These are phyloP conservation scores for Penaeus japonicus DNA, from an alignment of 1,140 invertebrate species.

Conservation along the genomic window DNA sequence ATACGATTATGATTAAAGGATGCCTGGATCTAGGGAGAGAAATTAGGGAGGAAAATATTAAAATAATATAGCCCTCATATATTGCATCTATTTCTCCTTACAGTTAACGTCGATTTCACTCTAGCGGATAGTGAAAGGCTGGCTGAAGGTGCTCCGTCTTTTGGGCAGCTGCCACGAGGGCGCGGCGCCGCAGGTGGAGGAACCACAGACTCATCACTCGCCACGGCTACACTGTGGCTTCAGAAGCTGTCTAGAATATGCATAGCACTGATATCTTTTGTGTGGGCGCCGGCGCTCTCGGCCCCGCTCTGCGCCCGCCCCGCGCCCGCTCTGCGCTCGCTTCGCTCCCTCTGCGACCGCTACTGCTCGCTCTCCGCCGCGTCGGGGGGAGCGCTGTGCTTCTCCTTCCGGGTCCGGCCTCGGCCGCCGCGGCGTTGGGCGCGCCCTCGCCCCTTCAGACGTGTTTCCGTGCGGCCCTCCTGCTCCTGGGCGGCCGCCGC, in stretches of 20 bases:
- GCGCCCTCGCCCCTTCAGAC: conserved; percentile 29
- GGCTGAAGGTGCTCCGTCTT: too few relatives aligned
- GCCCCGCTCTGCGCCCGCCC: not conserved
- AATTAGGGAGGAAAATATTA: too few relatives aligned
- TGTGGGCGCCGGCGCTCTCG: not conserved
- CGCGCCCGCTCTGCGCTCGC: not conserved
- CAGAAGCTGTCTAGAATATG: conserved; percentile 40
- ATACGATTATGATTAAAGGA: too few relatives aligned
- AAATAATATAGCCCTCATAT: too few relatives aligned
- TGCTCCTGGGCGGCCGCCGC: conserved; percentile 14
- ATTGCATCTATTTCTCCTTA: too few relatives aligned
- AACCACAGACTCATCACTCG: too few relatives aligned
- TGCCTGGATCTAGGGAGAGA: too few relatives aligned
- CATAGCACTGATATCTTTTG: not conserved
- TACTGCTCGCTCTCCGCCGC: conserved; percentile 34
- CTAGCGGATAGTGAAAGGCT: too few relatives aligned
- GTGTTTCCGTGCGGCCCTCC: conserved; percentile 28
- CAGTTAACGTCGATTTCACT: too few relatives aligned
- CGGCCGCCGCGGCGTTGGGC: conserved; percentile 29
- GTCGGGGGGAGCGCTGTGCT: conserved; percentile 17
- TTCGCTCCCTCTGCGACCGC: not conserved
- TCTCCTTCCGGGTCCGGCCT: conserved; percentile 41
- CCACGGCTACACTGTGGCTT: too few relatives aligned
- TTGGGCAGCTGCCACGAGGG: too few relatives aligned
- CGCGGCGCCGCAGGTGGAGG: too few relatives aligned